Percentiles rank a stretch among this genome's conserved stretches.
Evolutionary conservation across 2,113 vertebrate genomes (phyloP).

Genomic region (Gambusia affinis): DNA sequence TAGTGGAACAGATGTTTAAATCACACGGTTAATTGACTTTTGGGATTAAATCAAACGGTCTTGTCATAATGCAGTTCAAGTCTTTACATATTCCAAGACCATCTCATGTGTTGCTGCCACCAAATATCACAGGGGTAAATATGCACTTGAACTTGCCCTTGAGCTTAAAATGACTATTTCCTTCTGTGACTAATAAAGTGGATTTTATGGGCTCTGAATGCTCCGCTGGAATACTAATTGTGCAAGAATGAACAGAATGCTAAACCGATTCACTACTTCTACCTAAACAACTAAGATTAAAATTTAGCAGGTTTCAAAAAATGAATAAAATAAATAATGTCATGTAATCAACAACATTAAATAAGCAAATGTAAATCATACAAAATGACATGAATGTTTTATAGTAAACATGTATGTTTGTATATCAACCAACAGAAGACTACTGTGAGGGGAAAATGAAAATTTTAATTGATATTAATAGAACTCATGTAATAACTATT

Average conservation of each 20-base stretch:
- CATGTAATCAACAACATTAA: background rate
- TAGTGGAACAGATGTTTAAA: background rate
- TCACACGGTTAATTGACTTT: background rate
- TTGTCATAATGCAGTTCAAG: background rate
- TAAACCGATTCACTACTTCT: background rate
- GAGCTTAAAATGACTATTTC: constrained; percentile 16
- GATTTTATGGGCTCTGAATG: background rate
- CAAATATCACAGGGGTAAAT: constrained; percentile 3
- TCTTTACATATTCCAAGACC: background rate
- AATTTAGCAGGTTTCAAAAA: background rate
- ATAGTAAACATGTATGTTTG: too few species aligned
- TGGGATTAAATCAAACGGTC: background rate
- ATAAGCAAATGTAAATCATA: background rate
- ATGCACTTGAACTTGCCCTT: constrained; percentile 21
- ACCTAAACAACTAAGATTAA: background rate
- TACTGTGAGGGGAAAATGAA: too few species aligned
- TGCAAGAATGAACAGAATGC: background rate
- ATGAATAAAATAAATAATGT: background rate
- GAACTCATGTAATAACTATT: too few species aligned
- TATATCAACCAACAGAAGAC: too few species aligned
- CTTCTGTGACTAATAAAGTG: constrained; percentile 4
- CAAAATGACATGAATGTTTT: too few species aligned
- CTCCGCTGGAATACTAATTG: constrained; percentile 20
- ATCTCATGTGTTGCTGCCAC: background rate
- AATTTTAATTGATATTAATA: too few species aligned